Base-by-base conservation (phyloP, 2,113 vertebrate genomes). In the Choloepus hoffmanni region DNA sequence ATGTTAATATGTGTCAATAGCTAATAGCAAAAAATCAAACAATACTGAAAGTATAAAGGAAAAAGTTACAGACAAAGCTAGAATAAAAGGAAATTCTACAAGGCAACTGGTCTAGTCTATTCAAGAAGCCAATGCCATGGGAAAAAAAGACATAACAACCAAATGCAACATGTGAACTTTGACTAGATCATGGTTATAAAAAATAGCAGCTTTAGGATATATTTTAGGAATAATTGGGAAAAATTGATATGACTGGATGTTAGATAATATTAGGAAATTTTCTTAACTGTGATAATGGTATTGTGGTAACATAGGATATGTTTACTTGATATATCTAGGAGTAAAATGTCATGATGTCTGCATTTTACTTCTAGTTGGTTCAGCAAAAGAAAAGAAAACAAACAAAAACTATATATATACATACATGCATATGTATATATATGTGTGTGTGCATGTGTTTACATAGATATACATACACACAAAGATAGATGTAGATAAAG, bases 291-390 rank as follows among this genome's bases (percentile, higher is more conserved):
- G 23, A 13, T 68, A 62, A 90, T 79, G 19, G 23, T 87, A 45
- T 90, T 82, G 3, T 92, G 58, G 15, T 72, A 40, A 55, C 50
- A 81, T 43, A 85, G 26, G 18, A 74, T 9, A 93, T 58, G 8
- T 14, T 63, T 95, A n/a, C 33, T 55, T 85, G 43, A 88, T 96
- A 4, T 90, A 50, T 94, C 84, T 87, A 77, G 45, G 74, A 60
- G 7, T 72, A 83, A 82, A 68, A 85, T 36, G 3, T 55, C 16
- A 70, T 74, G 60, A 62, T 74, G 14, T 21, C 58, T 96, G 19
- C 30, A 78, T 92, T 87, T 92, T 92, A 89, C 28, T 92, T 95
- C 55, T 18, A 68, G 92, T 58, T 91, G 43, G 74, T 68, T 81
- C 58, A 92, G 21, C 50, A 85, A 89, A 89, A 89, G 11, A 36